A percentile compares a stretch with the other conserved stretches of the same genome.
Evolutionary conservation across 30 jellyfish, hydroid and myxozoan genomes (phyloP).

Genomic region (Aurelia coerulea): DNA sequence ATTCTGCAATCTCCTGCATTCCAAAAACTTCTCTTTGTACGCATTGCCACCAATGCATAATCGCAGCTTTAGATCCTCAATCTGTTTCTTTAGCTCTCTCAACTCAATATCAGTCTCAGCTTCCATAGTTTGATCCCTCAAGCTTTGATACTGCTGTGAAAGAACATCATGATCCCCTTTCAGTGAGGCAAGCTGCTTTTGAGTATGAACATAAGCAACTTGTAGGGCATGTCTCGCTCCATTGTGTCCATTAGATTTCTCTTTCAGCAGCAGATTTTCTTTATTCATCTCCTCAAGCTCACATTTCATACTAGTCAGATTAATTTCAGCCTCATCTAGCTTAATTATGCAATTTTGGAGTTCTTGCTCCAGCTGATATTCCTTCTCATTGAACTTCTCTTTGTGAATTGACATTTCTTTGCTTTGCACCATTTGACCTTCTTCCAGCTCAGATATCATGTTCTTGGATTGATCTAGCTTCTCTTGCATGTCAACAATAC

Average conservation of each 20-base stretch:
- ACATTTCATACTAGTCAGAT: not conserved
- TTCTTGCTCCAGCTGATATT: not conserved
- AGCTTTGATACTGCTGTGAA: conserved; percentile 21
- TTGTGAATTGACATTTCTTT: not conserved
- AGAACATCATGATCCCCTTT: conserved; percentile 65
- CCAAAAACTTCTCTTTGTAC: conserved; percentile 54
- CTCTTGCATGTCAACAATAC: not conserved
- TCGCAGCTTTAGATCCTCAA: conserved; percentile 80
- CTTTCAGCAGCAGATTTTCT: conserved; percentile 45
- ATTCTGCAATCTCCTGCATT: conserved; percentile 60
- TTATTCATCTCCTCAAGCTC: conserved; percentile 18
- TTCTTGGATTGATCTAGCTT: not conserved
- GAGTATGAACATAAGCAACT: conserved; percentile 71
- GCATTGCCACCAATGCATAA: conserved; percentile 83
- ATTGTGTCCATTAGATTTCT: conserved; percentile 50
- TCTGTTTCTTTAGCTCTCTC: conserved; percentile 31
- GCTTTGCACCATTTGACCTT: not conserved
- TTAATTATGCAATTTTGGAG: conserved; percentile 3
- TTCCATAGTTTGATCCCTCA: conserved; percentile 45
- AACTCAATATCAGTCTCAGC: not conserved
- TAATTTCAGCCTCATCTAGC: not conserved
- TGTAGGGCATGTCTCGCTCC: conserved; percentile 88
- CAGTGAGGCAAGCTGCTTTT: conserved; percentile 64
- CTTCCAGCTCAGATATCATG: not conserved
- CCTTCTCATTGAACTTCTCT: not conserved